Evolutionary conservation across 1,140 invertebrate genomes (phyloP).

Genomic region (Gerris buenoi): DNA sequence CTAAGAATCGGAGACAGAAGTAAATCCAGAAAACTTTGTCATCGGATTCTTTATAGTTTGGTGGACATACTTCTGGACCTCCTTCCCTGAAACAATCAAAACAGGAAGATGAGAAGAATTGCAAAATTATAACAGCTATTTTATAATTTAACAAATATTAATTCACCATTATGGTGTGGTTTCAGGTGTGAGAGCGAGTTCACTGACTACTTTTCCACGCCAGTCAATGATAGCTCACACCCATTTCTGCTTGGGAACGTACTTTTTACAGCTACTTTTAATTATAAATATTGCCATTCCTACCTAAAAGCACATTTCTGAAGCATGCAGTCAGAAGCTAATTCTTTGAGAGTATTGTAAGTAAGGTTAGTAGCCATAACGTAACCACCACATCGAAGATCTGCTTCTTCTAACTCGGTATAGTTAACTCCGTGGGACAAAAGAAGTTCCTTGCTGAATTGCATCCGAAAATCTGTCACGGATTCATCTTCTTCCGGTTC

Average conservation of each 20-base stretch:
- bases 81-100: slow-evolving; percentile 32
- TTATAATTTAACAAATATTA: too few relatives aligned
- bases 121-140: too few relatives aligned
- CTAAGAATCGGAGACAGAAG: slow-evolving; percentile 54
- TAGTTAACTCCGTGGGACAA: slow-evolving; percentile 46
- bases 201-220: too few relatives aligned
- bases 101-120: too few relatives aligned
- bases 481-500: slow-evolving; percentile 47
- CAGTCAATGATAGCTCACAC: too few relatives aligned
- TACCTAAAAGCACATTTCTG: slow-evolving; percentile 51
- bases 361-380: slow-evolving; percentile 43
- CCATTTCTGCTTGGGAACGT: too few relatives aligned
- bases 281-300: too few relatives aligned
- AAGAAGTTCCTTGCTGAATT: slow-evolving; percentile 44
- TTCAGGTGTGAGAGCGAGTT: too few relatives aligned
- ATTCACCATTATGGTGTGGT: too few relatives aligned
- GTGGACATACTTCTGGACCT: slow-evolving; percentile 53
- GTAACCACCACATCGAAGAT: slow-evolving; percentile 51
- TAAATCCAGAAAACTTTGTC: slow-evolving; percentile 64
- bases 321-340: slow-evolving; percentile 47
- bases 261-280: too few relatives aligned
- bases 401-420: slow-evolving; percentile 48
- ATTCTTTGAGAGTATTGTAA: slow-evolving; percentile 35
- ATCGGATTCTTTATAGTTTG: slow-evolving; percentile 53
- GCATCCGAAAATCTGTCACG: slow-evolving; percentile 47